phyloP scores from a whole-genome alignment of 1,140 invertebrate genomes.

The Aphidius ervi region DNA sequence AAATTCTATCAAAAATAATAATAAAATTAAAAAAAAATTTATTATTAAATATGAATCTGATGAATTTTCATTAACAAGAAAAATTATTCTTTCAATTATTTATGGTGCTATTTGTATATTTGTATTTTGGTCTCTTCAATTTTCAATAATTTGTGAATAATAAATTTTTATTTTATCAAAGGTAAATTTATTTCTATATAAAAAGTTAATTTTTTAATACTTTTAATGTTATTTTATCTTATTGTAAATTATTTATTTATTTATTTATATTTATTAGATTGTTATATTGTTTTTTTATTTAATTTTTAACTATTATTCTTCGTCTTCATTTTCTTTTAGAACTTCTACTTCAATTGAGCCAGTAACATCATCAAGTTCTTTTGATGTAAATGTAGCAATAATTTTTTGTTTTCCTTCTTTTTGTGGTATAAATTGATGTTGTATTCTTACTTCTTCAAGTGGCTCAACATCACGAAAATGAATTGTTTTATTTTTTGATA shows the following conservation, averaged over 20 bases:
- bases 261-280: slow-evolving; percentile 10
- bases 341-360: slow-evolving; percentile 58
- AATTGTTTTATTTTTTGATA: slow-evolving; percentile 57
- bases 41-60: background rate
- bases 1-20: background rate
- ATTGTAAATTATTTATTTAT: slow-evolving; percentile 14
- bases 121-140: slow-evolving; percentile 35
- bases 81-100: slow-evolving; percentile 29
- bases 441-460: slow-evolving; percentile 51
- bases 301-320: slow-evolving; percentile 19
- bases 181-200: background rate
- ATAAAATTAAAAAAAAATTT: slow-evolving; percentile 1
- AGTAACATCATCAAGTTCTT: slow-evolving; percentile 62
- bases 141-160: slow-evolving; percentile 28
- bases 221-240: background rate
- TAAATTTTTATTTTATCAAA: background rate
- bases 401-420: slow-evolving; percentile 54
- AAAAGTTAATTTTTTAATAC: slow-evolving; percentile 1
- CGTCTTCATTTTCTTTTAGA: slow-evolving; percentile 35
- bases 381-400: slow-evolving; percentile 64
- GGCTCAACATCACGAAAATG: slow-evolving; percentile 55
- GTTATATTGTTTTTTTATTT: background rate
- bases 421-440: slow-evolving; percentile 56
- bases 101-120: slow-evolving; percentile 33
- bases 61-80: slow-evolving; percentile 18